These are phyloP conservation scores for Drosophila borborema DNA, from an alignment of 2,888 invertebrate genomes.

Conservation along the genomic window DNA sequence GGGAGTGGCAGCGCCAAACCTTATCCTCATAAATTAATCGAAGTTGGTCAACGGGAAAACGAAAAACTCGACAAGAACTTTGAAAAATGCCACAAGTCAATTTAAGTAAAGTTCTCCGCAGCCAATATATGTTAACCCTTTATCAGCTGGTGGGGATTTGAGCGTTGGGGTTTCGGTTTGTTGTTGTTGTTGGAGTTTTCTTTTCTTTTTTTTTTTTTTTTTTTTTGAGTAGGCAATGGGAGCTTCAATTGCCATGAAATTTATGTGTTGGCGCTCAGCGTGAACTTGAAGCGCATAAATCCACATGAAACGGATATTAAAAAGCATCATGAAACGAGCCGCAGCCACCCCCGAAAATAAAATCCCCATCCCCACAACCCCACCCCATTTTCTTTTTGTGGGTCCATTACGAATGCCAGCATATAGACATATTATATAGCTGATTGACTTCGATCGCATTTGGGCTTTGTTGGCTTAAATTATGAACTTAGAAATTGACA, in stretches of 20 bases:
- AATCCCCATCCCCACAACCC: neutral
- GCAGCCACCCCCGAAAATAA: constrained; percentile 29
- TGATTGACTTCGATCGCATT: constrained; percentile 71
- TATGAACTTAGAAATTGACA: constrained; percentile 76
- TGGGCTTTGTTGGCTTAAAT: constrained; percentile 65
- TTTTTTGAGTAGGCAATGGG: constrained; percentile 12
- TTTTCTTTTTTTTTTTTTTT: too few species aligned
- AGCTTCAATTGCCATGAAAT: constrained; percentile 77
- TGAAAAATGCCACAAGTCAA: constrained; percentile 75
- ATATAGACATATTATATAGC: constrained; percentile 65
- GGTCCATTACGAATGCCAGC: constrained; percentile 21
- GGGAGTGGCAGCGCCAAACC: constrained; percentile 35
- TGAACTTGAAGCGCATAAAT: constrained; percentile 77
- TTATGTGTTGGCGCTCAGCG: constrained; percentile 76
- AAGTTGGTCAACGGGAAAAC: constrained; percentile 47
- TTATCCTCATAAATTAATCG: constrained; percentile 74
- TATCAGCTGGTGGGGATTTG: constrained; percentile 23
- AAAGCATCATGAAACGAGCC: constrained; percentile 69
- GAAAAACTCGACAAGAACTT: constrained; percentile 41
- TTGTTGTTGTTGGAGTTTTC: constrained; percentile 29
- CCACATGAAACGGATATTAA: constrained; percentile 79
- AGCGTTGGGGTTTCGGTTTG: constrained; percentile 1
- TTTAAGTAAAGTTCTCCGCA: constrained; percentile 60
- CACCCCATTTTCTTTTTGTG: neutral
- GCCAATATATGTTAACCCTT: constrained; percentile 65